Evolutionary conservation across 1,140 invertebrate genomes (phyloP).

Genomic region (Muscidifurax raptorellus): DNA sequence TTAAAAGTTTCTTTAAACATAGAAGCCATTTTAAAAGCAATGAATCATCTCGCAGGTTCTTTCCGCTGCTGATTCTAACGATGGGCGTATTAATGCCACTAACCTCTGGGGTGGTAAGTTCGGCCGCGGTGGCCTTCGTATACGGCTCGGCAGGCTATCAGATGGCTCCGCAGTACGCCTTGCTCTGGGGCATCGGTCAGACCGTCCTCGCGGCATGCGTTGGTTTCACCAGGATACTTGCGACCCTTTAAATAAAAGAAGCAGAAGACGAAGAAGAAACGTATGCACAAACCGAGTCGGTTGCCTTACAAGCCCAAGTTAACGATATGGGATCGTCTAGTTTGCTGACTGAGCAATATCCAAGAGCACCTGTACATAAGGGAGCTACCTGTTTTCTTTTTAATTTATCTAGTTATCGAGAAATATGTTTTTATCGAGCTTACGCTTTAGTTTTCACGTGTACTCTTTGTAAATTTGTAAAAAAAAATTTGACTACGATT

Average conservation of each 20-base stretch:
- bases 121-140: constrained; percentile 95
- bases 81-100: constrained; percentile 92
- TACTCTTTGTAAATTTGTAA: constrained; percentile 16
- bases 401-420: background rate
- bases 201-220: constrained; percentile 91
- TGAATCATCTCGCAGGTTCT: constrained; percentile 79
- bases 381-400: background rate
- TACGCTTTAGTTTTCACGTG: background rate
- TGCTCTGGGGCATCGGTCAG: constrained; percentile 95
- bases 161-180: constrained; percentile 92
- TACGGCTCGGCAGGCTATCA: constrained; percentile 91
- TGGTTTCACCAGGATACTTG: constrained; percentile 93
- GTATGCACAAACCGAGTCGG: background rate
- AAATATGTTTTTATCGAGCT: background rate
- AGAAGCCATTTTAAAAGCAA: background rate
- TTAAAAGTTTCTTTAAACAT: background rate
- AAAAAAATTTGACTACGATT: background rate
- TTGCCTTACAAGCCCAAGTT: background rate
- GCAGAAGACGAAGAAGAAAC: background rate
- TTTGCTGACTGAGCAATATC: constrained; percentile 4
- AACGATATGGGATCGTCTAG: background rate
- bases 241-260: constrained; percentile 83
- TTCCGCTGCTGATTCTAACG: constrained; percentile 89
- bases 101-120: constrained; percentile 91
- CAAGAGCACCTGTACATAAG: background rate